These are phyloP conservation scores for Camelus dromedarius DNA, from an alignment of 2,113 vertebrate genomes.

Conservation along the genomic window DNA sequence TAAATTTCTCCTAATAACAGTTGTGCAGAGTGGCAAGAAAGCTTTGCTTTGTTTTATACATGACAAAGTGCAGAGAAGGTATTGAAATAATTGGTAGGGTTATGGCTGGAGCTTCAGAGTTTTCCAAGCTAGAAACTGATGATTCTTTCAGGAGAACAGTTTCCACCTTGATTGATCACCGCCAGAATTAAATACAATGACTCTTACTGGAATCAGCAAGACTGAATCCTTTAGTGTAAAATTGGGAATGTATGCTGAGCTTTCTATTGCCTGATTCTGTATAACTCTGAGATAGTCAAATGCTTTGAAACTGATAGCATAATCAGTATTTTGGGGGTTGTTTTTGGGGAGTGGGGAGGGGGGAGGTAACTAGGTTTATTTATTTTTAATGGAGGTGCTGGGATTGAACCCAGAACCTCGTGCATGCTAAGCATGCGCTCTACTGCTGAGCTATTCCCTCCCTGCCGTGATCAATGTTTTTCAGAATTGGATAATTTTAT, in stretches of 20 bases:
- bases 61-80: neutral
- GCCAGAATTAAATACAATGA: neutral
- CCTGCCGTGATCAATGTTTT: neutral
- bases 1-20: neutral
- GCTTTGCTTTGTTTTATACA: neutral
- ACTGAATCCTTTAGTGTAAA: neutral
- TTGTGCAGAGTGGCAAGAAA: neutral
- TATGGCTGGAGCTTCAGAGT: neutral
- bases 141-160: neutral
- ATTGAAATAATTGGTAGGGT: neutral
- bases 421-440: too few species aligned
- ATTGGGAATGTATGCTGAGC: neutral
- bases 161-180: neutral
- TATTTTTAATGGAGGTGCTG: too few species aligned
- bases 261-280: neutral
- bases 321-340: neutral
- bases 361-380: too few species aligned
- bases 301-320: neutral
- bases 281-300: neutral
- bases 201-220: neutral
- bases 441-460: too few species aligned
- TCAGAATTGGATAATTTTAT: conserved; percentile 21
- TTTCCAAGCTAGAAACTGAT: neutral
- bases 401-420: too few species aligned
- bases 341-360: too few species aligned